Evolutionary conservation across 2,888 invertebrate genomes (phyloP), one percentile per base, ranked within the genome.

Genomic region (Alviniconcha strummeri): DNA sequence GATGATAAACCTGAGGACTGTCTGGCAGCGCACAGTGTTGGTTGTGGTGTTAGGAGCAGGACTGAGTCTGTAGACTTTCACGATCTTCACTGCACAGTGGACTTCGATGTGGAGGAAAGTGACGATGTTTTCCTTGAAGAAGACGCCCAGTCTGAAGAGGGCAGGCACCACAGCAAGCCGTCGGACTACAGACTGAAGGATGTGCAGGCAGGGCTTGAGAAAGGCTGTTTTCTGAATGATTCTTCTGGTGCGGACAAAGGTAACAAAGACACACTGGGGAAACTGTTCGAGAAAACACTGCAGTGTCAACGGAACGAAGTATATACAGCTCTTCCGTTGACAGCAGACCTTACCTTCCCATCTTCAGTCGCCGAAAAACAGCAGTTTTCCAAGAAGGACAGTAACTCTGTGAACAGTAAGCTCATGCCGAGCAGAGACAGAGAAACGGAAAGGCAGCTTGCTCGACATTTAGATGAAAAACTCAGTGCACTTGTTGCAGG

Each of bases 121-220:
- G 83, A 83, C 64, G 79, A 83, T 79, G 83, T 77, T 7, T 77
- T 77, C 19, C 8, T 77, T 9, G 76, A 77, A 56, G 55, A 77
- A 5, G 56, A 77, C 19, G 36, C 36, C 36, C 36, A 36, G 36
- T 36, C 3, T 36, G 36, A 36, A 36, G 36, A 36, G 36, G 36
- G 36, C 36, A 36, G 36, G 36, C 36, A 36, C 36, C 36, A 36
- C 36, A 36, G 36, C 36, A 36, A 36, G 36, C 36, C 36, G 36
- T 36, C 36, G 36, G 36, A 36, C 3, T 36, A 36, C 36, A 36
- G 36, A 36, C 36, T 36, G 36, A 36, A 36, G 36, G 36, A 36
- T 36, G 36, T 36, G 36, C 1, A 36, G 36, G 36, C 36, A 3
- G 36, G 36, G 3, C 36, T 36, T 36, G 36, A 36, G 36, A 36